Evolutionary conservation across 2,113 vertebrate species (phyloP), one percentile per base, ranked within the genome.

Genomic region (Oenanthe melanoleuca): DNA sequence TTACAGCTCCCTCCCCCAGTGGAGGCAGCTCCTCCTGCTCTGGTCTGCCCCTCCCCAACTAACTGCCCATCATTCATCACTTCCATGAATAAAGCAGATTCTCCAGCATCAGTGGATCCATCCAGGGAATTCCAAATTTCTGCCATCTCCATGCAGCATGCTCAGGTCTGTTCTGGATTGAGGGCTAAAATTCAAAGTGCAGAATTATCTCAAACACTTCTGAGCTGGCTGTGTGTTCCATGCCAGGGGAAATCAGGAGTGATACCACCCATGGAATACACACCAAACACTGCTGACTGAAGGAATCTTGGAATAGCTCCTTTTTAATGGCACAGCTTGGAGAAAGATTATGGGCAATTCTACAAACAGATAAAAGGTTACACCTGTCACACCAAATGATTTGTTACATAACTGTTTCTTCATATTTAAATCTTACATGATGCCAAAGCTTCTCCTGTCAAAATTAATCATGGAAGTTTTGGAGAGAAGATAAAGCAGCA

Each of bases 11-110:
- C 63, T 89, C 6, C 34, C 34, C 11, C 7, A 11, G 40, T 1
- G 44, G 52, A 91, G 75, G 64, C 82, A 86, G 64, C 69, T 93
- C 77, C 94, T 94, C 78, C 64, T 72, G 78, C 67, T 92, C 82
- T 83, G 70, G 40, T 37, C 34, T 44, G 34, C 42, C 50, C 59
- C 56, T 82, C n/a, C 56, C 60, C 75, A 56, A 2, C 94, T 95
- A 94, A 92, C 56, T 17, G 80, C 15, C 92, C 85, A 60, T 83
- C 66, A 89, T 31, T 80, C 79, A 92, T 88, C 31, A 18, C 4
- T 37, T 70, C 10, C 44, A 49, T 77, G 45, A 77, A 96, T 64
- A 72, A 92, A 85, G 64, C 40, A 74, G 73, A 89, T 83, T 78
- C 52, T 61, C 45, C 14, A 8, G 12, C 4, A 5, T 15, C 64